A percentile compares a stretch with the other conserved stretches of the same genome.
These are phyloP conservation scores for Octodon degus DNA, from an alignment of 2,113 vertebrate species.

Conservation along the genomic window DNA sequence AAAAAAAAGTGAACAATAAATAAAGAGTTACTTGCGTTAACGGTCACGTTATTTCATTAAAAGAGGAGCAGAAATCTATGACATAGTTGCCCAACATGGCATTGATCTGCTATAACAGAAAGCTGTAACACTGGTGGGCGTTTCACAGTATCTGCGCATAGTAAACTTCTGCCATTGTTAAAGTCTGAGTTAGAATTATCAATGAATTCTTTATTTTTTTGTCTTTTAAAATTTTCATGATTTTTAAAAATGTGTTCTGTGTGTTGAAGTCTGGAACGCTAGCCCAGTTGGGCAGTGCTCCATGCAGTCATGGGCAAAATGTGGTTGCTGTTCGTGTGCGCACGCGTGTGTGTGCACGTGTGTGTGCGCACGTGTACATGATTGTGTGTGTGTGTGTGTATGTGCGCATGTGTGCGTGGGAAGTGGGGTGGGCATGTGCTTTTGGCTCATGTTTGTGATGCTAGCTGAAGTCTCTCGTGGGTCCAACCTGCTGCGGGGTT, in stretches of 20 bases:
- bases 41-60: conserved; percentile 97
- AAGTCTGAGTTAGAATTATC: conserved; percentile 90
- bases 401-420: neutral
- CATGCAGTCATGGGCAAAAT: conserved; percentile 84
- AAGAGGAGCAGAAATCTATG: conserved; percentile 93
- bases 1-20: conserved; percentile 96
- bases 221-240: conserved; percentile 75
- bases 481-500: conserved; percentile 78
- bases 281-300: conserved; percentile 79
- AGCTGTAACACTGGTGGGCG: conserved; percentile 95
- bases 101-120: conserved; percentile 90
- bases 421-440: conserved; percentile 86
- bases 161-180: conserved; percentile 91
- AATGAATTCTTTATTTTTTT: conserved; percentile 79
- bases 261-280: conserved; percentile 78
- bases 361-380: neutral
- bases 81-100: conserved; percentile 88
- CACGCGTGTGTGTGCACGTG: conserved; percentile 66
- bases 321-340: conserved; percentile 86
- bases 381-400: neutral
- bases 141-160: conserved; percentile 96
- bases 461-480: conserved; percentile 82
- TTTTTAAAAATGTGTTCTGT: conserved; percentile 63
- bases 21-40: conserved; percentile 98
- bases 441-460: conserved; percentile 90